Evolutionary conservation across 2,113 vertebrate species (phyloP), one percentile per base, ranked within the genome.

Genomic region (Megaceryle torquata): DNA sequence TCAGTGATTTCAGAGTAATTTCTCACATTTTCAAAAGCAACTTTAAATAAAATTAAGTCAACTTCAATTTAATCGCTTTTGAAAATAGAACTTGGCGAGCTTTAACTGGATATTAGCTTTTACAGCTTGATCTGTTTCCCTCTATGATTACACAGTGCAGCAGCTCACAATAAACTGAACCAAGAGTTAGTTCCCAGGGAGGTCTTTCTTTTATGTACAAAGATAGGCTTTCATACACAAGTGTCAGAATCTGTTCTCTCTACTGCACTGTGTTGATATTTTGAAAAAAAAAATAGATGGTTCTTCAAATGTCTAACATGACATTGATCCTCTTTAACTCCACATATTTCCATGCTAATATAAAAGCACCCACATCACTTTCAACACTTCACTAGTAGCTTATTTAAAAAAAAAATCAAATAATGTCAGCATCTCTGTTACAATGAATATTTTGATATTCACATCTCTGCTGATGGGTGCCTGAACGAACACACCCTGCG

Each of bases 401-500:
- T 75, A 25, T 88, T 81, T 78, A 82, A 81, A 91, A 84, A 84
- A 89, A 86, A 86, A 57, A 8, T n/a, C 46, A 64, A 63, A 81
- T 50, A 67, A 63, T 35, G 61, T 75, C 71, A 71, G 64, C n/a
- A 31, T 41, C 53, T 78, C 76, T 75, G 51, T 61, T 83, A 41
- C 1, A 1, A n/a, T 39, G 13, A 79, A 6, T 84, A 53, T 79
- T 65, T 79, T 84, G 83, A 39, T 1, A 6, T 41, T 74, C 43
- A 14, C 16, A 24, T 61, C 51, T 25, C 60, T 29, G 24, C 25
- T 2, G 2, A 84, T 3, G 48, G 28, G 19, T 53, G 20, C 35
- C 53, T 44, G 64, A 64, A 41, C 2, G 8, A 75, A 22, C 16
- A 11, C 1, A 1, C n/a, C 3, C 8, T 0, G 41, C 21, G 20